These are phyloP conservation scores for Diarsia mendica DNA, from an alignment of 2,888 invertebrate species.

Conservation along the genomic window DNA sequence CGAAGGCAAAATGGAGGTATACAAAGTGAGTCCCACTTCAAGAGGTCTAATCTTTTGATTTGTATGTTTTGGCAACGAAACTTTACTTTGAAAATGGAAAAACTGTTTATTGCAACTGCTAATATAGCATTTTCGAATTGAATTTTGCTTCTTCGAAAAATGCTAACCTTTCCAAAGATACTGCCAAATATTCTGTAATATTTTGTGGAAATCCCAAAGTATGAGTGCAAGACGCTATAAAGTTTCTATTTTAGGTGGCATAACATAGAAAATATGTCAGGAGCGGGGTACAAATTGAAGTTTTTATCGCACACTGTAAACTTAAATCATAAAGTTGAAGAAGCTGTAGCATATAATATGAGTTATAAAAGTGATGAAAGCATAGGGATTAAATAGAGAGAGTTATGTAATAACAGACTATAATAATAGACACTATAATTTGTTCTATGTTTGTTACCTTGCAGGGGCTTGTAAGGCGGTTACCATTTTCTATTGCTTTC, in stretches of 20 bases:
- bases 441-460: no score
- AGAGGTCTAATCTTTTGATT: slow-evolving; percentile 31
- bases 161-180: not conserved
- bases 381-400: not conserved
- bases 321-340: slow-evolving; percentile 22
- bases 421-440: not conserved
- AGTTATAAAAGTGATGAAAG: slow-evolving; percentile 2
- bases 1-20: slow-evolving; percentile 26
- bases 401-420: not conserved
- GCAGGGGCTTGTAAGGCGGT: not conserved
- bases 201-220: slow-evolving; percentile 5
- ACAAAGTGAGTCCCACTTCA: slow-evolving; percentile 12
- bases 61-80: slow-evolving; percentile 40
- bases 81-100: slow-evolving; percentile 1
- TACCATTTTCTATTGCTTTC: not conserved
- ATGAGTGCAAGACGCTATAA: slow-evolving; percentile 27
- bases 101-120: slow-evolving; percentile 5
- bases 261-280: slow-evolving; percentile 17
- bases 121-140: not conserved
- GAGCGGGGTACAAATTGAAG: slow-evolving; percentile 16
- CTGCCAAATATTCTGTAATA: not conserved
- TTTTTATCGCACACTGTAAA: slow-evolving; percentile 40
- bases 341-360: slow-evolving; percentile 2
- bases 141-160: not conserved
- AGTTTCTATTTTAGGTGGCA: slow-evolving; percentile 33